Conservation (phyloP, 1,140 invertebrate genomes). For the Helicoverpa armigera region DNA sequence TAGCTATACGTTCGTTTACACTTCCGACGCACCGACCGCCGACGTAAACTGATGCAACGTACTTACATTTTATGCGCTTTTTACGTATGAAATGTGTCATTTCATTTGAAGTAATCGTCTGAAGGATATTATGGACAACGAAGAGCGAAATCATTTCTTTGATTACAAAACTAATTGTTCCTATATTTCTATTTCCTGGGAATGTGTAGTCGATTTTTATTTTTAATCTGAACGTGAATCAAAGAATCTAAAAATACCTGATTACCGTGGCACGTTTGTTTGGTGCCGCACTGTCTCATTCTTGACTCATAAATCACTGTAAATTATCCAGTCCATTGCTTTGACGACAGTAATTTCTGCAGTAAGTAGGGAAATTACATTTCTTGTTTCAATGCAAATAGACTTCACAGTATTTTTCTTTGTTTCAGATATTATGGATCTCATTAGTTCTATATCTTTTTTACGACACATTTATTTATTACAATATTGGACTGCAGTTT, state of each 20-base stretch:
- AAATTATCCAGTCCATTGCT: too few species aligned
- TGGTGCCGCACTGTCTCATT: too few species aligned
- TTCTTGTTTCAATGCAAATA: neutral
- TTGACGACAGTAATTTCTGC: too few species aligned
- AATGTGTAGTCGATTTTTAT: too few species aligned
- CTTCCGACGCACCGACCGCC: conserved; percentile 71
- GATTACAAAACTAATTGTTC: neutral
- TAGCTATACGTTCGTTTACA: conserved; percentile 68
- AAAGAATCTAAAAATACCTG: too few species aligned
- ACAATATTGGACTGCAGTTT: conserved; percentile 73
- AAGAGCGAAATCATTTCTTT: neutral
- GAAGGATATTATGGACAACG: neutral
- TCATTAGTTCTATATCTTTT: conserved; percentile 81
- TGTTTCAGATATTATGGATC: conserved; percentile 84
- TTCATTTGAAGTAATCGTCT: neutral
- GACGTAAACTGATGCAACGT: conserved; percentile 33
- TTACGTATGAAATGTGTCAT: conserved; percentile 38
- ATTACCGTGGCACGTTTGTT: too few species aligned
- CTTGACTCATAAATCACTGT: neutral
- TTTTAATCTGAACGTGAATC: too few species aligned
- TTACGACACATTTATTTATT: conserved; percentile 80
- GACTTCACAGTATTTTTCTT: conserved; percentile 54
- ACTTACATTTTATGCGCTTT: conserved; percentile 44
- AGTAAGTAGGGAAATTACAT: neutral
- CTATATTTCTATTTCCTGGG: too few species aligned